phyloP scores from a whole-genome alignment of 1,140 invertebrate species.

The Cotesia vestalis region DNA sequence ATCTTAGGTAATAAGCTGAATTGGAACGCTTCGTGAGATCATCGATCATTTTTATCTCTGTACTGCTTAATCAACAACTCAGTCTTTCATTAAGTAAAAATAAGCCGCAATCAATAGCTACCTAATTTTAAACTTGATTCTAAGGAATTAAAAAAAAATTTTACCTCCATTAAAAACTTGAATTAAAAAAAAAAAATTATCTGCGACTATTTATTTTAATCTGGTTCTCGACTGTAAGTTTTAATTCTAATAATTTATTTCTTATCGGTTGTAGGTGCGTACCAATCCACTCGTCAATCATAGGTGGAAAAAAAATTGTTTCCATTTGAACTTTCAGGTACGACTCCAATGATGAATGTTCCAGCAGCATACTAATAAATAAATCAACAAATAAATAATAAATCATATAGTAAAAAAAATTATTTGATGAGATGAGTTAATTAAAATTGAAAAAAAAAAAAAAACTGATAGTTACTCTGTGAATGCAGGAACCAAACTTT shows the following conservation, averaged over 20 bases:
- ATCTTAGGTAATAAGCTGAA: background rate
- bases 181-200: constrained; percentile 25
- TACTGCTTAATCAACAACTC: background rate
- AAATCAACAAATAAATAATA: constrained; percentile 26
- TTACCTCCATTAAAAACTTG: too few relatives aligned
- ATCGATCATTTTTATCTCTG: background rate
- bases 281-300: constrained; percentile 69
- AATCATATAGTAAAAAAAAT: background rate
- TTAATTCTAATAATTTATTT: constrained; percentile 63
- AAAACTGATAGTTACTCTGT: constrained; percentile 64
- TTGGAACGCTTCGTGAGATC: constrained; percentile 1
- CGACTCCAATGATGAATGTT: constrained; percentile 66
- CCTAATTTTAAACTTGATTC: constrained; percentile 9
- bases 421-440: constrained; percentile 23
- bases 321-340: constrained; percentile 68
- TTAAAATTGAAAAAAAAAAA: background rate
- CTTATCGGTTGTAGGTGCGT: constrained; percentile 67
- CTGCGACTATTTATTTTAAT: constrained; percentile 61
- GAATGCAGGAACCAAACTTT: constrained; percentile 67
- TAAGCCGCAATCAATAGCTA: background rate
- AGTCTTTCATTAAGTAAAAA: constrained; percentile 5
- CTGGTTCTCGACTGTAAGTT: constrained; percentile 66
- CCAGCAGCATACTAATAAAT: constrained; percentile 64
- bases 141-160: too few relatives aligned
- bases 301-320: constrained; percentile 64